Percentiles rank a stretch among this genome's conserved stretches.
phyloP scores from a whole-genome alignment of 2,888 invertebrate genomes.

The Hyles lineata region DNA sequence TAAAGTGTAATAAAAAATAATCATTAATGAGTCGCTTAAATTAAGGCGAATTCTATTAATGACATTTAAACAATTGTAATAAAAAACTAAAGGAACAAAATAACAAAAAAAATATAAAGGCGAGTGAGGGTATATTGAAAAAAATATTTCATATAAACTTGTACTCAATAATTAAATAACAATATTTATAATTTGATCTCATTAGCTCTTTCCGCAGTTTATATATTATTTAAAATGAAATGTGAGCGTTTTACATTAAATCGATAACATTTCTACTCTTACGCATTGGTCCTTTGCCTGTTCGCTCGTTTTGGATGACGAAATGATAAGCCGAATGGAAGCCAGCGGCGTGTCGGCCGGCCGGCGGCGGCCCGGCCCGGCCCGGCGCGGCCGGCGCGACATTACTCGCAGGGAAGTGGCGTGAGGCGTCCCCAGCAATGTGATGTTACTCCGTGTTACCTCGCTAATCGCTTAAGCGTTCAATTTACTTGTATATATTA shows the following conservation, averaged over 20 bases:
- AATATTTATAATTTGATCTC: constrained; percentile 84
- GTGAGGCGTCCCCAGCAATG: constrained; percentile 62
- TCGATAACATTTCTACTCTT: constrained; percentile 69
- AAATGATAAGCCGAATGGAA: constrained; percentile 53
- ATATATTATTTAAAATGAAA: constrained; percentile 62
- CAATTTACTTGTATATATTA: constrained; percentile 53
- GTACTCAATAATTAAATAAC: constrained; percentile 85
- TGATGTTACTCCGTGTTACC: constrained; percentile 76
- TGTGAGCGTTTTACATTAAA: constrained; percentile 68
- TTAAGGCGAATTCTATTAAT: constrained; percentile 67
- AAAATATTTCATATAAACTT: constrained; percentile 82
- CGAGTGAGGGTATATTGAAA: constrained; percentile 81
- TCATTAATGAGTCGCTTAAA: constrained; percentile 62
- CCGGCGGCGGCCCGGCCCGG: too few species aligned
- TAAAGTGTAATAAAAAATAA: constrained; percentile 65
- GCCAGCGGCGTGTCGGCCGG: constrained; percentile 42
- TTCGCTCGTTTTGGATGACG: constrained; percentile 49
- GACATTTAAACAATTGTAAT: constrained; percentile 80
- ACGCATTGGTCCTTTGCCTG: constrained; percentile 79
- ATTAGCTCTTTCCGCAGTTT: constrained; percentile 72
- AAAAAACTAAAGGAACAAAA: constrained; percentile 83
- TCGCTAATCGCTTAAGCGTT: constrained; percentile 67
- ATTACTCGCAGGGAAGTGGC: constrained; percentile 46
- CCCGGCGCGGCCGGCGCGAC: too few species aligned
- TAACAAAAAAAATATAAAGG: constrained; percentile 83